These are phyloP conservation scores for Drosophila pegasa DNA, from an alignment of 2,888 invertebrate species.

Conservation along the genomic window DNA sequence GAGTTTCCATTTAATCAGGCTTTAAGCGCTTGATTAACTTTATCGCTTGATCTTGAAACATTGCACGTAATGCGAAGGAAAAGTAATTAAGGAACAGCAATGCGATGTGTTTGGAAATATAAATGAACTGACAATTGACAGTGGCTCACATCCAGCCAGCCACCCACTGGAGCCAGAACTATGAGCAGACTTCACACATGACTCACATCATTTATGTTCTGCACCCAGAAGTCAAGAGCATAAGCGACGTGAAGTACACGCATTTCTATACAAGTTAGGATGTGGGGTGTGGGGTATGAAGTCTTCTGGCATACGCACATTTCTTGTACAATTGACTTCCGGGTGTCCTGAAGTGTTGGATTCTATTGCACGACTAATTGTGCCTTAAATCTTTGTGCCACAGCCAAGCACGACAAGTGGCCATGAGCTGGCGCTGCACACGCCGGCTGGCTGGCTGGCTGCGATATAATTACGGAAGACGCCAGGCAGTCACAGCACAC, in stretches of 20 bases:
- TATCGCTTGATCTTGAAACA: background rate
- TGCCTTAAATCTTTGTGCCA: slow-evolving; percentile 56
- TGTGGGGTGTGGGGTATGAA: no score
- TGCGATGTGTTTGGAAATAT: background rate
- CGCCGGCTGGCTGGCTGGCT: slow-evolving; percentile 22
- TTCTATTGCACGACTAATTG: slow-evolving; percentile 61
- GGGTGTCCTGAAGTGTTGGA: slow-evolving; percentile 52
- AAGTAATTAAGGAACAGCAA: slow-evolving; percentile 5
- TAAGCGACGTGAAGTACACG: slow-evolving; percentile 3
- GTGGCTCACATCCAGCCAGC: background rate
- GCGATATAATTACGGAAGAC: slow-evolving; percentile 69
- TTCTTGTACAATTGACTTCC: slow-evolving; percentile 36
- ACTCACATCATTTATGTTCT: slow-evolving; percentile 4
- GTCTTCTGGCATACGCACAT: slow-evolving; percentile 30
- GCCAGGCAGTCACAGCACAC: slow-evolving; percentile 49
- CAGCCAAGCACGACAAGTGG: slow-evolving; percentile 35
- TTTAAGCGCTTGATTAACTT: background rate
- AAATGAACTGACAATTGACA: slow-evolving; percentile 5
- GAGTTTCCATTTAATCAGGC: background rate
- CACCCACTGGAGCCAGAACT: background rate
- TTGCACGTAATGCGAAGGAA: slow-evolving; percentile 1
- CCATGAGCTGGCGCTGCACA: slow-evolving; percentile 47
- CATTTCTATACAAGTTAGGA: no score
- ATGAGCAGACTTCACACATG: slow-evolving; percentile 1
- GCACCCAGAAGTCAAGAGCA: slow-evolving; percentile 5